Base-by-base conservation (phyloP, 2,113 vertebrate species). In the Neotoma lepida region DNA sequence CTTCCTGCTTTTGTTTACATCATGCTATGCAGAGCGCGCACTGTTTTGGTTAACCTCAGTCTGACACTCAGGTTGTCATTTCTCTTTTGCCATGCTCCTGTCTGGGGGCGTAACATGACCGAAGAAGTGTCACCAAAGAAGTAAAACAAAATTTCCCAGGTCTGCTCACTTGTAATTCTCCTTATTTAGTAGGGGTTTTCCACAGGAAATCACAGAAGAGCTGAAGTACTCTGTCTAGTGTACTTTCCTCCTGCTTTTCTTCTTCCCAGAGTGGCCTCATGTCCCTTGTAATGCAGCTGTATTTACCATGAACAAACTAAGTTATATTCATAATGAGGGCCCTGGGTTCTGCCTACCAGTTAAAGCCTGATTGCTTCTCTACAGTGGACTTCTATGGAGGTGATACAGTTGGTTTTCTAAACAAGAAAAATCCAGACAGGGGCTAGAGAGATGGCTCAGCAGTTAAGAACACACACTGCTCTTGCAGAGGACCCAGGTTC, bases 141-240 rank as follows among this genome's bases (percentile, higher is more conserved):
- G 86, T 94, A 63, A 96, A 93, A 95, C 94, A 89, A 84, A 98
- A 96, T 94, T 87, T 95, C 97, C 97, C 96, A 96, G 95, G 95
- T 97, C 90, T 94, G 71, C 61, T 96, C 63, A 0, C 76, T 97
- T 95, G 77, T 77, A 78, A 93, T 96, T 96, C 24, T 92, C 82
- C 77, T 95, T 91, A 96, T 92, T 96, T 91, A 84, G 77, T n/a
- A 86, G 97, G 97, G 97, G 90, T 44, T 97, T 97, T 97, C 97
- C 95, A 95, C 88, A 95, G 95, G 85, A 97, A 97, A 92, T 97
- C 86, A 56, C 95, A 81, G 94, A 94, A 96, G 51, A 90, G 71
- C 63, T 90, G 76, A 88, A 96, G 84, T 70, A 51, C 51, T 93
- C 97, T 96, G 94, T 94, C 88, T 94, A 80, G 15, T 93, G 95